Evolutionary conservation across 2,797 vertebrate species (phyloP).

Genomic region (Sebastiscus tertius): DNA sequence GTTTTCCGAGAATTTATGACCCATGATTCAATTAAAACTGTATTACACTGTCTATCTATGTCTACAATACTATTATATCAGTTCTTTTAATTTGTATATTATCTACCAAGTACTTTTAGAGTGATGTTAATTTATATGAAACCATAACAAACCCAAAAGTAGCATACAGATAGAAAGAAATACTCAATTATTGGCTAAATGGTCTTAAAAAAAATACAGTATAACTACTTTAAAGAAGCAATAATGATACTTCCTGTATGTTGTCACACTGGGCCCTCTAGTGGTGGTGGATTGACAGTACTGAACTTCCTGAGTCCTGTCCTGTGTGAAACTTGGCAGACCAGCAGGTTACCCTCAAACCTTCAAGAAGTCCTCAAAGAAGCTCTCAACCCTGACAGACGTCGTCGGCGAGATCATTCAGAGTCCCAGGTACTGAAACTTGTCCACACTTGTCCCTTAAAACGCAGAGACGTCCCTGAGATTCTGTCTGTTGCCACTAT

Average conservation of each 20-base stretch:
- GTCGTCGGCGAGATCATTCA: not conserved
- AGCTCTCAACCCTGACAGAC: not conserved
- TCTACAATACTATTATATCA: not conserved
- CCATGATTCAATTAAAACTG: not conserved
- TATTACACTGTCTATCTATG: not conserved
- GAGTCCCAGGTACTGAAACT: not conserved
- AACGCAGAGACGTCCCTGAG: not conserved
- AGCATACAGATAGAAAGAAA: not conserved
- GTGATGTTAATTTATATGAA: not conserved
- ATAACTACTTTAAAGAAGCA: not conserved
- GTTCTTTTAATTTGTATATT: not conserved
- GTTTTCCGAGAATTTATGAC: not conserved
- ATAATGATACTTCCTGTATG: not conserved
- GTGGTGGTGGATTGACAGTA: slow-evolving; percentile 1
- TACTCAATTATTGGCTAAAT: not conserved
- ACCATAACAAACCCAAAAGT: not conserved
- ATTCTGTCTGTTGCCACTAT: not conserved
- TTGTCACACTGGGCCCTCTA: slow-evolving; percentile 43
- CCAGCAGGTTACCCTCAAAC: not conserved
- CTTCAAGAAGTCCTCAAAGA: not conserved
- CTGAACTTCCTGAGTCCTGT: not conserved
- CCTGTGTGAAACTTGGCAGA: not conserved
- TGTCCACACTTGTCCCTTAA: not conserved
- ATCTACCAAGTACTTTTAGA: not conserved
- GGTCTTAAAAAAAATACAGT: not conserved